Evolutionary conservation across 2,113 vertebrate genomes (phyloP), one percentile per base, ranked within the genome.

Genomic region (Gadus chalcogrammus): DNA sequence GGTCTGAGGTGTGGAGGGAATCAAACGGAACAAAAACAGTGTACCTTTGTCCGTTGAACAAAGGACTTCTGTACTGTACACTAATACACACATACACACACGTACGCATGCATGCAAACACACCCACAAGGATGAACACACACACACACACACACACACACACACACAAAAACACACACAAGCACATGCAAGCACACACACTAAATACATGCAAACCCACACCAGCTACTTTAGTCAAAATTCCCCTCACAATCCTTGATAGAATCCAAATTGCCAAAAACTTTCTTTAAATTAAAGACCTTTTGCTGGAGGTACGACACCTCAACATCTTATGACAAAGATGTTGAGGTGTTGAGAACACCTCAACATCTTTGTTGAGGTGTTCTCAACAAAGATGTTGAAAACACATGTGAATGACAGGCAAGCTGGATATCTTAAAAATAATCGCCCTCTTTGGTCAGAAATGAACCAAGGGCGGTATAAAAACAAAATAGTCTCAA

Each of bases 1-100:
- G 0, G 84, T 70, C 92, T 93, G 79, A 69, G 8, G 63, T 67
- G 59, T 84, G 17, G 61, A 1, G 5, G 65, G 73, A 20, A 56
- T 61, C 59, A 17, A 28, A 65, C 9, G 11, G 38, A 22, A 69
- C n/a, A n/a, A 24, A 17, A 59, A 55, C 53, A 55, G 16, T 55
- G 53, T 15, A 20, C 20, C 53, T 55, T 3, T 55, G 0, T 7
- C 16, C 16, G 3, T 55, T 55, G 12, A 16, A 55, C 16, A 55
- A 55, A 16, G 53, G 53, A 13, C 16, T 55, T 55, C 16, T 55
- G 16, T 15, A 55, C 16, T 13, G 16, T 12, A 55, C 53, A 55
- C 53, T 12, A 8, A 55, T 3, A 16, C 53, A 55, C 8, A 15
- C 52, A 38, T 11, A 68, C 58, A 67, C 18, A 53, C 18, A 58